Base-by-base conservation (phyloP, 2,888 invertebrate species). In the Ochropleura plecta region DNA sequence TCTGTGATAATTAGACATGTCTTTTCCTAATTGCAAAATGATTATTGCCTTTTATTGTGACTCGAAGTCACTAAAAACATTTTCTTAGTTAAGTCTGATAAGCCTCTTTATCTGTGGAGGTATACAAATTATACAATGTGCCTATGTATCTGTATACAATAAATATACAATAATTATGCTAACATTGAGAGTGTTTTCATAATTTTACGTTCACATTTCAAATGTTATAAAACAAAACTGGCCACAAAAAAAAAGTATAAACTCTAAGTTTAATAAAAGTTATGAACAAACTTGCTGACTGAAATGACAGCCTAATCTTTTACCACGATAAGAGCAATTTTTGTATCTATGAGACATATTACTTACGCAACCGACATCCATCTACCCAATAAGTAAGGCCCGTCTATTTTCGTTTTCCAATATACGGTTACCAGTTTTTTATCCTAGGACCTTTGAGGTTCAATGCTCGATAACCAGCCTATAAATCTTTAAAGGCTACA, bases 391-490 rank as follows among this genome's bases (percentile, higher is more conserved):
- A 84, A 71, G 68, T 78, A 65, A 75, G 74, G 70, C 70, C 42
- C 78, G 67, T 84, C 68, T 63, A 72, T 83, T 73, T 81, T 82
- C 83, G 70, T 75, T 83, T 84, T 78, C 85, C 83, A 84, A 82
- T 83, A 83, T 81, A 75, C 78, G 82, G 67, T 69, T 70, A 42
- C 72, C 63, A 73, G 75, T 73, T 75, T 81, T 71, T 75, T 81
- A 78, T 59, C 51, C 70, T 44, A 73, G 44, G 65, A 68, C 46
- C 76, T 67, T 72, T 55, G 42, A 67, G 53, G 82, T 81, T 84
- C 82, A 73, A 40, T 66, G 73, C 44, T 68, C 78, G 48, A 81
- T 78, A 78, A 63, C 70, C 65, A 73, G 70, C n/a, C 65, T 48
- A 84, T 83, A 85, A 83, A 84, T 83, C 82, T 75, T 81, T 51